Evolutionary conservation across 2,888 invertebrate species (phyloP).

Genomic region (Galerucella nymphaeae): DNA sequence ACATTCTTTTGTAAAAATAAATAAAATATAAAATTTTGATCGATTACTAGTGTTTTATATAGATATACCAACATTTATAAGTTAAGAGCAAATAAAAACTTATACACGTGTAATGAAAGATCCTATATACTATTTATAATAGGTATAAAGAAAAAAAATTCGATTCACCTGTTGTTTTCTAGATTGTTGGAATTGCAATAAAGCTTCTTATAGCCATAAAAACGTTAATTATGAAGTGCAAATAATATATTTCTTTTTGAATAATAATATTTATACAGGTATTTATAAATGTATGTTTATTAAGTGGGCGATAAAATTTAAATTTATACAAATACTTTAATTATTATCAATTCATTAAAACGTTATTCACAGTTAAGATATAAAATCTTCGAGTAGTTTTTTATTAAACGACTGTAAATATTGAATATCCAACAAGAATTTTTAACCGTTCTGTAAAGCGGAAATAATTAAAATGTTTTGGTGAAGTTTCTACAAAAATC

Average conservation of each 20-base stretch:
- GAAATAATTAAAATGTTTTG: slow-evolving; percentile 14
- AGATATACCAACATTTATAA: too few species aligned
- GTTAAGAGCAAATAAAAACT: too few species aligned
- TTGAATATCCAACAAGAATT: not conserved
- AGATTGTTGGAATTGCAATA: too few species aligned
- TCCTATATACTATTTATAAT: too few species aligned
- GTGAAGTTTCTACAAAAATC: not conserved
- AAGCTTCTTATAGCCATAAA: too few species aligned
- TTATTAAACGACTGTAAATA: not conserved
- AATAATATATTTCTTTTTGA: not conserved
- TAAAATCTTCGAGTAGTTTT: not conserved
- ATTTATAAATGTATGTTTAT: not conserved
- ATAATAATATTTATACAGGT: not conserved
- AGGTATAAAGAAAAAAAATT: too few species aligned
- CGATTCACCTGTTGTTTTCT: too few species aligned
- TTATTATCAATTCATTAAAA: not conserved
- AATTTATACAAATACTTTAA: not conserved
- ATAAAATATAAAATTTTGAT: too few species aligned
- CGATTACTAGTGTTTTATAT: too few species aligned
- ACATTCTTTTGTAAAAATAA: too few species aligned
- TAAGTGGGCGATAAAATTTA: not conserved
- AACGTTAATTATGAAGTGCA: too few species aligned
- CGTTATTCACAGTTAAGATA: not conserved
- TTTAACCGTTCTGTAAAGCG: slow-evolving; percentile 4
- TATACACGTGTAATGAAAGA: too few species aligned